phyloP scores from a whole-genome alignment of 2,113 vertebrate genomes.

The Nycticryphes semicollaris region DNA sequence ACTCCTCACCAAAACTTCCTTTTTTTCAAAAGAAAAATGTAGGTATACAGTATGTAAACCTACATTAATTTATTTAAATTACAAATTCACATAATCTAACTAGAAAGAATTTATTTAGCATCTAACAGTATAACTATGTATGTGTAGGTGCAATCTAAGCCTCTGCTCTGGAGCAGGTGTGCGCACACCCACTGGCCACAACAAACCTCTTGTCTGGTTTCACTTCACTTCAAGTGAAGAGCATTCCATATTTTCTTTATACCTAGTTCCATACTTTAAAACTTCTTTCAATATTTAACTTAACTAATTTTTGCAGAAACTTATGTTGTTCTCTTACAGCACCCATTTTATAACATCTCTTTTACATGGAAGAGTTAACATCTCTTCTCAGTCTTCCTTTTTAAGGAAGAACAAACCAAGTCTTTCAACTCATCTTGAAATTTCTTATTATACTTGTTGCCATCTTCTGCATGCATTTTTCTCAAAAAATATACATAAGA shows the following conservation, averaged over 20 bases:
- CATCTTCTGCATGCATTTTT: not conserved
- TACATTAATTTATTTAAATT: not conserved
- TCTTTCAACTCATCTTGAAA: not conserved
- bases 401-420: not conserved
- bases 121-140: not conserved
- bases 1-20: not conserved
- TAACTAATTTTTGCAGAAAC: not conserved
- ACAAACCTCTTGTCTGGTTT: not conserved
- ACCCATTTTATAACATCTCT: not conserved
- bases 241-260: not conserved
- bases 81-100: not conserved
- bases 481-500: not conserved
- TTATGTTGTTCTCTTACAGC: not conserved
- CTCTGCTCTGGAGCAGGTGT: not conserved
- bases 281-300: not conserved
- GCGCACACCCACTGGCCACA: not conserved
- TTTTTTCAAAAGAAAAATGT: not conserved
- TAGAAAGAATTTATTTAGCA: not conserved
- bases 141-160: accelerated
- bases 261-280: not conserved
- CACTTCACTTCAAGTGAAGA: not conserved
- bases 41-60: not conserved
- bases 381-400: not conserved
- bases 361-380: not conserved
- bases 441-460: not conserved